These are phyloP conservation scores for Andrena chrysosceles DNA, from an alignment of 2,888 invertebrate genomes.

Conservation along the genomic window DNA sequence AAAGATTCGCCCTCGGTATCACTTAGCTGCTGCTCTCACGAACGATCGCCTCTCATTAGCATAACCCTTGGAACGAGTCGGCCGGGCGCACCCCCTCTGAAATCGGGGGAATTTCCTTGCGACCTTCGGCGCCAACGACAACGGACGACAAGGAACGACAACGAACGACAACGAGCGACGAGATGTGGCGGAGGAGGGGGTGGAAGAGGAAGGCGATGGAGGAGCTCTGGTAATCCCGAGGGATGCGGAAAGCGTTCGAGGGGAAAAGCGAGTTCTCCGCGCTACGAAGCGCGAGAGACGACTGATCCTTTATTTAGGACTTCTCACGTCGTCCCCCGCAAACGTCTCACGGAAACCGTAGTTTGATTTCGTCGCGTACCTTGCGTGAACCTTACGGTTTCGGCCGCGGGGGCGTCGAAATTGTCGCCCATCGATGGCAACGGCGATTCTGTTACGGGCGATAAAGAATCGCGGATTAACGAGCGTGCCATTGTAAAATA, in stretches of 20 bases:
- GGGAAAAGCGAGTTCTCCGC: conserved; percentile 52
- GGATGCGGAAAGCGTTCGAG: conserved; percentile 52
- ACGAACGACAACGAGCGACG: background rate
- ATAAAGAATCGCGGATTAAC: conserved; percentile 51
- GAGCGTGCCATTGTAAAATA: conserved; percentile 47
- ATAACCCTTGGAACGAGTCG: conserved; percentile 63
- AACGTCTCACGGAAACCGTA: conserved; percentile 19
- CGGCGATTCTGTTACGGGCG: background rate
- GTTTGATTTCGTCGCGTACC: conserved; percentile 22
- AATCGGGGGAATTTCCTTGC: conserved; percentile 46
- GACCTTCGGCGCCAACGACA: conserved; percentile 14
- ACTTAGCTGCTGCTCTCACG: conserved; percentile 67
- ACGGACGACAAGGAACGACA: background rate
- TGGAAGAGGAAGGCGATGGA: conserved; percentile 5
- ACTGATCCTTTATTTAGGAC: conserved; percentile 54
- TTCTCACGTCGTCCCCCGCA: conserved; percentile 25
- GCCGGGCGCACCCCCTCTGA: conserved; percentile 22
- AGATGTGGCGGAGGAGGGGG: background rate
- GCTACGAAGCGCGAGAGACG: conserved; percentile 25
- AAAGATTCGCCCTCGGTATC: conserved; percentile 70
- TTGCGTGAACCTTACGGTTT: background rate
- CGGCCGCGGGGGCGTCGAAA: background rate
- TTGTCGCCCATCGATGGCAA: background rate
- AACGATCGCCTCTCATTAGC: conserved; percentile 71
- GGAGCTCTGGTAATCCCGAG: conserved; percentile 40